A percentile compares a stretch with the other conserved stretches of the same genome.
Conservation (phyloP, 2,113 vertebrate species). For the Sturnira hondurensis region DNA sequence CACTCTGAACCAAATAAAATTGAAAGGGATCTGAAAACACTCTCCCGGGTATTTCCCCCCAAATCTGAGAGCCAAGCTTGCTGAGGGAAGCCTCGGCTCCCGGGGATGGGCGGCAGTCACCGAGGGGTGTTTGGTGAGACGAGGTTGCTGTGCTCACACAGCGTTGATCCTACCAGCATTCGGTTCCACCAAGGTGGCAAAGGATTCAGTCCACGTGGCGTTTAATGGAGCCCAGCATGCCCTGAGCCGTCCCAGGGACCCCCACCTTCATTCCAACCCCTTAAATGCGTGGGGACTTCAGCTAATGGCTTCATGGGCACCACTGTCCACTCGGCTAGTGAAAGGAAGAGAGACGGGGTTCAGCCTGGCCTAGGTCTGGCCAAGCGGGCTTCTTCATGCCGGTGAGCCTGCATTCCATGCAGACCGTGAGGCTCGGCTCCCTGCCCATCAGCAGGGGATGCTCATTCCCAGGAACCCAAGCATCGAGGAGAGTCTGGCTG, state of each 20-base stretch:
- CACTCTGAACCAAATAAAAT: conserved; percentile 29
- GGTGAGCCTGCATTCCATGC: not conserved
- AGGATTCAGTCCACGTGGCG: conserved; percentile 72
- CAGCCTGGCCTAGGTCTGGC: conserved; percentile 34
- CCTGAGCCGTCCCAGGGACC: conserved; percentile 63
- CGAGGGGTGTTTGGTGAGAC: conserved; percentile 52
- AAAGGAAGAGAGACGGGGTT: not conserved
- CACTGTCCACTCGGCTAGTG: conserved; percentile 48
- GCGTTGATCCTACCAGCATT: conserved; percentile 68
- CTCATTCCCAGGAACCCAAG: not conserved
- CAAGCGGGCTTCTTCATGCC: conserved; percentile 48
- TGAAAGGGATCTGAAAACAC: conserved; percentile 33
- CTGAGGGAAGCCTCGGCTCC: not conserved
- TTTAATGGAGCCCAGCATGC: conserved; percentile 68
- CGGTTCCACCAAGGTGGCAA: conserved; percentile 68
- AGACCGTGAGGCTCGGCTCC: not conserved
- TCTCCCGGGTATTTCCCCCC: conserved; percentile 28
- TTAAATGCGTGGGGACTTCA: conserved; percentile 3
- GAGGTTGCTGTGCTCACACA: conserved; percentile 63
- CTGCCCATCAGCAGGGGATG: not conserved
- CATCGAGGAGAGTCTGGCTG: not conserved
- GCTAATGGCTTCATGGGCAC: conserved; percentile 47
- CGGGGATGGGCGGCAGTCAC: not conserved
- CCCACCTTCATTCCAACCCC: conserved; percentile 61
- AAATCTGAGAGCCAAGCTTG: conserved; percentile 48